Evolutionary conservation across 2,888 invertebrate species (phyloP).

Genomic region (Rhimphoctona megacephalus): DNA sequence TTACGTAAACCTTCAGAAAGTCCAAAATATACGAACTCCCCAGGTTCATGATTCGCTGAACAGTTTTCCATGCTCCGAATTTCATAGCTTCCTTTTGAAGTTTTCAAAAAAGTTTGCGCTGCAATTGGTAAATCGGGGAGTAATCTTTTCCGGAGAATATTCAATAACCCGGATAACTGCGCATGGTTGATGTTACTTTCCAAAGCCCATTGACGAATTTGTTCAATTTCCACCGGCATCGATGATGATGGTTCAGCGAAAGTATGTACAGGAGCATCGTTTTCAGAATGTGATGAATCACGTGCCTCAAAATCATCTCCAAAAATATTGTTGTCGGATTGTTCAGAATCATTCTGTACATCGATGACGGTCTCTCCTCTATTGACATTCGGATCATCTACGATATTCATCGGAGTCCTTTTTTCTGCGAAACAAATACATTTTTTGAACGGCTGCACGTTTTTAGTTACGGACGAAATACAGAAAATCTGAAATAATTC

Average conservation of each 20-base stretch:
- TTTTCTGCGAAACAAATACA: constrained; percentile 9
- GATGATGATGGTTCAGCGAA: constrained; percentile 7
- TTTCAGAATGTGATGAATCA: background rate
- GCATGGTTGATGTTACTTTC: background rate
- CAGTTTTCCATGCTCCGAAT: constrained; percentile 49
- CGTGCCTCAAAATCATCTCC: constrained; percentile 13
- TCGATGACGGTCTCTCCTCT: background rate
- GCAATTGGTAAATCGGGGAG: constrained; percentile 41
- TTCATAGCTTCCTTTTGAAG: constrained; percentile 49
- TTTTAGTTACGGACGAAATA: constrained; percentile 18
- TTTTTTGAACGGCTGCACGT: background rate
- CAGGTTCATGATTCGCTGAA: constrained; percentile 11
- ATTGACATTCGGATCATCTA: background rate
- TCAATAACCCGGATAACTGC: constrained; percentile 1
- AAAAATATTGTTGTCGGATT: constrained; percentile 4
- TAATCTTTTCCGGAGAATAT: constrained; percentile 15
- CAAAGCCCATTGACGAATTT: constrained; percentile 16
- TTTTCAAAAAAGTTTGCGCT: constrained; percentile 58
- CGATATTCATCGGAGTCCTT: background rate
- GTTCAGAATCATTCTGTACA: constrained; percentile 4
- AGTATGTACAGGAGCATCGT: background rate
- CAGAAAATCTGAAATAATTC: too few relatives aligned
- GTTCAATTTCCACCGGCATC: background rate
- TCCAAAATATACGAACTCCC: constrained; percentile 61
- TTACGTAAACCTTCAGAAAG: constrained; percentile 53